Conservation (phyloP, 92 coral and sea anemone species). For the Anthopleura xanthogrammica region DNA sequence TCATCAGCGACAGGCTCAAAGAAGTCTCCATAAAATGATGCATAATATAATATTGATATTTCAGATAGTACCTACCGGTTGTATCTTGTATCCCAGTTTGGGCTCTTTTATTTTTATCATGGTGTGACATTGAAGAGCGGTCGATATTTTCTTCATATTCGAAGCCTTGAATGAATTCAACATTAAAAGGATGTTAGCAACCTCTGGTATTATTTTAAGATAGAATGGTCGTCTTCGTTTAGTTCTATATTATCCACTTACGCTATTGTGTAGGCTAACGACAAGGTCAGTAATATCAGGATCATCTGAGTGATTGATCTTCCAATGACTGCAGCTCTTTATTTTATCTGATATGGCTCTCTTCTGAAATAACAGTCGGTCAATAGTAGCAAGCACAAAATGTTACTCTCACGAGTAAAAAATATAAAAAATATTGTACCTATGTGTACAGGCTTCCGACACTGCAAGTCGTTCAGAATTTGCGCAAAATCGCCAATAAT, state of each 20-base stretch:
- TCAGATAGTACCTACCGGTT: constrained; percentile 39
- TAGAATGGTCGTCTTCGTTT: too few relatives aligned
- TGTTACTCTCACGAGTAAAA: too few relatives aligned
- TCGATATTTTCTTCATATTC: constrained; percentile 53
- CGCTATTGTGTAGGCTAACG: constrained; percentile 57
- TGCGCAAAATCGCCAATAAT: too few relatives aligned
- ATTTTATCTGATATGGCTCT: constrained; percentile 47
- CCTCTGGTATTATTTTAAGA: too few relatives aligned
- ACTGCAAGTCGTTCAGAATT: too few relatives aligned
- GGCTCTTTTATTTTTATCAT: constrained; percentile 64
- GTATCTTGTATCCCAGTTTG: constrained; percentile 36
- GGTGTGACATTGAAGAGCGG: constrained; percentile 53
- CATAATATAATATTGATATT: too few relatives aligned
- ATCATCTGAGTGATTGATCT: constrained; percentile 60
- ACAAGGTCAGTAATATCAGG: constrained; percentile 61
- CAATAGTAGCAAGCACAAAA: background rate
- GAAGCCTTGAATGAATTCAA: constrained; percentile 31
- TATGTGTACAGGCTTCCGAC: too few relatives aligned
- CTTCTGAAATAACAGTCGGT: constrained; percentile 2
- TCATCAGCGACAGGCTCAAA: too few relatives aligned
- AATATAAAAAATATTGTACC: too few relatives aligned
- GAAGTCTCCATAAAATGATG: too few relatives aligned
- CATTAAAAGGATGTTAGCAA: background rate
- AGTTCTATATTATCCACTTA: constrained; percentile 16
- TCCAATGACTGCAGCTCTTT: constrained; percentile 69